Evolutionary conservation across 2,797 vertebrate genomes (phyloP), one percentile per base, ranked within the genome.

Genomic region (Dicrostonyx torquatus): DNA sequence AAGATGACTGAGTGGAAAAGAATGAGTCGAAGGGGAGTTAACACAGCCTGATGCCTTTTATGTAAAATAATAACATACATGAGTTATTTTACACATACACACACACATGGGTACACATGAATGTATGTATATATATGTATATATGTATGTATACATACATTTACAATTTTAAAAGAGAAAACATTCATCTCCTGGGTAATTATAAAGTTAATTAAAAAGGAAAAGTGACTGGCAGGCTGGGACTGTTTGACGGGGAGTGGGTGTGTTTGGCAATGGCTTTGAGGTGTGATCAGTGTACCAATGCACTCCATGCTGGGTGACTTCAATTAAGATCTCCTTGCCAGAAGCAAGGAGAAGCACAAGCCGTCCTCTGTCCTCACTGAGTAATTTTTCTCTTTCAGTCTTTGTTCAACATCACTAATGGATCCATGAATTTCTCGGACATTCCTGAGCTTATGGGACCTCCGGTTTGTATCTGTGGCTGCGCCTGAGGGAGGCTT

Each of bases 401-500:
- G 99, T 97, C 99, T 60, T 97, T 99, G 45, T 97, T 99, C 45
- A 99, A 99, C 66, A 97, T 98, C 87, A 99, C 99, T 43, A 98
- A 98, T 0, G 99, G 98, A 90, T 93, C 97, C 95, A 98, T 99
- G 96, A 99, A 99, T 97, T 97, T 99, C 96, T 99, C 99, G 75
- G 98, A 97, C 97, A 98, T 98, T 82, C 98, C 99, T 96, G 98
- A 99, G 95, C 97, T 98, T 87, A 90, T 98, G 87, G 98, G 98
- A 70, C 97, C 98, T n/a, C 97, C 94, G 94, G 99, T 99, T 97
- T 99, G 99, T 99, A 97, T 94, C 78, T 22, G 18, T 26, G 89
- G 17, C 77, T 93, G 89, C 82, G 48, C 68, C 77, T 50, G 75
- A 94, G 31, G 62, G 68, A 70, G 31, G 29, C 58, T 68, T 40